Base-by-base conservation (phyloP, 2,888 invertebrate species). In the Mactromeris polynyma region DNA sequence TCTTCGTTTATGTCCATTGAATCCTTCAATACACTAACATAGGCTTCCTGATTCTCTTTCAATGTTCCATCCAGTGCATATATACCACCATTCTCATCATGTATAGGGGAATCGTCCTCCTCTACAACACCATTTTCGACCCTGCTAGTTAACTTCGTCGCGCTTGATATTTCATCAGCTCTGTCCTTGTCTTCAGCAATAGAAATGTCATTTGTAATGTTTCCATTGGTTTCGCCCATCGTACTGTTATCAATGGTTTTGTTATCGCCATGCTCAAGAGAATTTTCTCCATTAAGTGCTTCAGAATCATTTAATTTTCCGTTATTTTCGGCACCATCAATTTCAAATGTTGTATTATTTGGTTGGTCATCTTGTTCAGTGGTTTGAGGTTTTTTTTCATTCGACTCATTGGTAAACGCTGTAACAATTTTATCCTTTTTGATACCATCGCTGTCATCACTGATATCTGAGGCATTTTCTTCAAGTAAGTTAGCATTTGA, bases 1-100 rank as follows among this genome's bases (percentile, higher is more conserved):
- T 73, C 73, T 26, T 33, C 36, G 7, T 3, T 33, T 36, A 73
- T 17, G 19, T 33, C 69, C 3, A n/a, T 33, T 11, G 69, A 58
- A 6, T 64, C 58, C 26, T 64, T 64, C n/a, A n/a, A 14, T 19
- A 73, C 73, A 33, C 36, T 73, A 19, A 36, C 6, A 73, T 17
- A 73, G 14, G 36, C 14, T 17, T 82, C 82, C 21, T 38, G 21
- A 36, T 7, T 38, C 17, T 64, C 82, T 36, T 82, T 58, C 54
- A 64, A 40, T 4, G 83, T 83, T 40, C 83, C 73, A 73, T 83
- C 83, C 26, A 42, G 69, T 19, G 83, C 69, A 73, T 42, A 83
- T 33, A 40, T 69, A 36, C 73, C 21, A 21, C 73, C 83, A 83
- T 83, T 83, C 31, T 31, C 64, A 73, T 73, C 73, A 73, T 33